A percentile compares a stretch with the other conserved stretches of the same genome.
phyloP scores from a whole-genome alignment of 2,888 invertebrate genomes.

The Hydraecia micacea region DNA sequence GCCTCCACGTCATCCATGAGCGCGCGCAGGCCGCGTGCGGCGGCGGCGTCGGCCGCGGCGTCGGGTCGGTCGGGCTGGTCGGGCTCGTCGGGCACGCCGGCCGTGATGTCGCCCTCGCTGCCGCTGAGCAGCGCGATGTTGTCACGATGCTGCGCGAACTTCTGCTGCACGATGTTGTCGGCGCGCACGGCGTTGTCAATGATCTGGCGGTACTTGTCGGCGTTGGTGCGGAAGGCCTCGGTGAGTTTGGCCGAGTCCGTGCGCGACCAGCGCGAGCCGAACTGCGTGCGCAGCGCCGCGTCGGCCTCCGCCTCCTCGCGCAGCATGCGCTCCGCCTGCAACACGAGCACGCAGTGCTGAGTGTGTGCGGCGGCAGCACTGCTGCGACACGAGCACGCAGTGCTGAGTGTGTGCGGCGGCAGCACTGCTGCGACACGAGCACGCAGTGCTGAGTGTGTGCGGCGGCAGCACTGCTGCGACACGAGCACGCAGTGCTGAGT shows the following conservation, averaged over 20 bases:
- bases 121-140: constrained; percentile 96
- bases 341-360: constrained; percentile 50
- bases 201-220: constrained; percentile 97
- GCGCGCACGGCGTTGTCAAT: constrained; percentile 96
- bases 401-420: too few relatives aligned
- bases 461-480: too few relatives aligned
- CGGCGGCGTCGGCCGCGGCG: constrained; percentile 92
- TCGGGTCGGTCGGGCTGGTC: constrained; percentile 70
- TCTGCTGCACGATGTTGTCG: constrained; percentile 96
- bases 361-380: background rate
- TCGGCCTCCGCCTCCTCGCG: constrained; percentile 98
- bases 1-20: constrained; percentile 96
- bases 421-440: too few relatives aligned
- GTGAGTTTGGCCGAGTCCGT: constrained; percentile 97
- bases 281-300: constrained; percentile 95
- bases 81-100: constrained; percentile 94
- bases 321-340: constrained; percentile 90
- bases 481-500: too few relatives aligned
- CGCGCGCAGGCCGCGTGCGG: constrained; percentile 92
- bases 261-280: constrained; percentile 98
- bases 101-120: constrained; percentile 92
- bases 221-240: constrained; percentile 96
- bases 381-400: too few relatives aligned
- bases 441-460: too few relatives aligned
- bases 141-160: constrained; percentile 93